These are phyloP conservation scores for Serranochromis macrocephalus DNA, from an alignment of 2,113 vertebrate genomes.

Conservation along the genomic window DNA sequence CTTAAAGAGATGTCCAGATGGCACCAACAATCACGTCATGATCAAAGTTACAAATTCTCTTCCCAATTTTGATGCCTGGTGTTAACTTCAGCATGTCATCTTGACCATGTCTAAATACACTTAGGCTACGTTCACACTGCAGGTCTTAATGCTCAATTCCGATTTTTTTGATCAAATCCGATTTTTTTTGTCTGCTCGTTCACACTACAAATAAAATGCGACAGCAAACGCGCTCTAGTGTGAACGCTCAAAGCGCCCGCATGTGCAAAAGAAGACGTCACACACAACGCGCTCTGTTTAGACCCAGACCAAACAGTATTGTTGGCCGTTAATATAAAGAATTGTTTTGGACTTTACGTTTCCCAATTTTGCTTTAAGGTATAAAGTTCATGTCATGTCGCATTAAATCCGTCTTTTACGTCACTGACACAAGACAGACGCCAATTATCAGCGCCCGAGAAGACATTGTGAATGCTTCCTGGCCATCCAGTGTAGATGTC, in stretches of 20 bases:
- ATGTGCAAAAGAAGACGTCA: neutral
- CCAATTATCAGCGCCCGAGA: no score
- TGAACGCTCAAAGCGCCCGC: accelerated
- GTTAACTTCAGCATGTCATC: neutral
- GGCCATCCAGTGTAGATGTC: no score
- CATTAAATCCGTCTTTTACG: no score
- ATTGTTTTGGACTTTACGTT: neutral
- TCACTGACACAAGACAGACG: no score
- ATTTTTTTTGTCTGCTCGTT: accelerated
- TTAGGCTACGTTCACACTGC: neutral
- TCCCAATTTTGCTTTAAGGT: neutral
- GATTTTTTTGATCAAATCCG: neutral
- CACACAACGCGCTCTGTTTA: accelerated
- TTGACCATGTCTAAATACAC: neutral
- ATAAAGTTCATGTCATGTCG: no score
- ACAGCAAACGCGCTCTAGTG: accelerated
- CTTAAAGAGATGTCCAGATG: neutral
- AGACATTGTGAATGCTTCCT: no score
- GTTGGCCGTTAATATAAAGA: neutral
- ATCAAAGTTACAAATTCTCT: neutral
- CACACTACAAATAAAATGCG: accelerated
- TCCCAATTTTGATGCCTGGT: neutral
- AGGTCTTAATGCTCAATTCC: accelerated
- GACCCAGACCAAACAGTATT: accelerated
- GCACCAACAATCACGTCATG: neutral